A percentile compares a stretch with the other conserved stretches of the same genome.
phyloP scores from a whole-genome alignment of 2,888 invertebrate species.

The Enchytraeus crypticus region DNA sequence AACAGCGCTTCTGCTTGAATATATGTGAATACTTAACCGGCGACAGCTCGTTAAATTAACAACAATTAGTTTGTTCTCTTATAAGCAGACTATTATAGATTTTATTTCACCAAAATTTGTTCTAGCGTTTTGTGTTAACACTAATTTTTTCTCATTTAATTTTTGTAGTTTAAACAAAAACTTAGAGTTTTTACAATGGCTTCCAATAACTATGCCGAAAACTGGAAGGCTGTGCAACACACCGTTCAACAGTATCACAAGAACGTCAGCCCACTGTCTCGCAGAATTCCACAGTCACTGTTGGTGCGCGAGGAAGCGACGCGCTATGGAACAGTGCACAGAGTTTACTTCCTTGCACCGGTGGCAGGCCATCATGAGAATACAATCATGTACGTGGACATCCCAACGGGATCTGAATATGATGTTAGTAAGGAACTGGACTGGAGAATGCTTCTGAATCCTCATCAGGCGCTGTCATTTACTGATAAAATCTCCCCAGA shows the following conservation, averaged over 20 bases:
- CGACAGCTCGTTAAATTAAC: no score
- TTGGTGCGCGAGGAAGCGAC: conserved; percentile 38
- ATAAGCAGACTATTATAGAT: no score
- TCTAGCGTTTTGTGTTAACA: no score
- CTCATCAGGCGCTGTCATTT: neutral
- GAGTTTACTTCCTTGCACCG: conserved; percentile 81
- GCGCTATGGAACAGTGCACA: conserved; percentile 49
- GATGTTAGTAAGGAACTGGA: neutral
- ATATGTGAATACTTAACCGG: no score
- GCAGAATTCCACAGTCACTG: conserved; percentile 42
- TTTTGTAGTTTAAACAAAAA: no score
- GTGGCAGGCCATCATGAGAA: conserved; percentile 82
- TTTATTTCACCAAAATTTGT: no score
- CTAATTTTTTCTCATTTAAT: no score
- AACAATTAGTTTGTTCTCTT: no score
- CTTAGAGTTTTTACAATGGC: no score
- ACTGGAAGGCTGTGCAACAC: conserved; percentile 30
- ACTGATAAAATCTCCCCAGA: conserved; percentile 54
- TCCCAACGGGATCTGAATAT: conserved; percentile 41
- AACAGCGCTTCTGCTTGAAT: no score
- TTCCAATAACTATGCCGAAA: no score
- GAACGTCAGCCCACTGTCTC: conserved; percentile 29
- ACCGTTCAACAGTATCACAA: conserved; percentile 20
- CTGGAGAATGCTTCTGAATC: neutral
- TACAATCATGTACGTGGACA: conserved; percentile 74